Evolutionary conservation across 2,113 vertebrate genomes (phyloP).

Genomic region (Channa argus): DNA sequence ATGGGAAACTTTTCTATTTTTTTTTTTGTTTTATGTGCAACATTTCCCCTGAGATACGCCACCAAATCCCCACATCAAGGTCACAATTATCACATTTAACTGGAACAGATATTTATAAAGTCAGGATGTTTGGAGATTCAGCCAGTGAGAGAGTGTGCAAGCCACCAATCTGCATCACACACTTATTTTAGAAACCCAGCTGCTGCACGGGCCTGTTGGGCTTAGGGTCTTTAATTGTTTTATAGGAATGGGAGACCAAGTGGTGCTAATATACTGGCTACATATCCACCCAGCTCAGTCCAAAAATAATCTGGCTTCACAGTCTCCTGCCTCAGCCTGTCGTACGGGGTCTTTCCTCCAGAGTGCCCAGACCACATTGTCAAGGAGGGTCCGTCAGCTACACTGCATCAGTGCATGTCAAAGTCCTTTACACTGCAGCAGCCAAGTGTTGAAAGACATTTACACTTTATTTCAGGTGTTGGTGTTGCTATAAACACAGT

Average conservation of each 20-base stretch:
- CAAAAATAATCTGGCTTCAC: constrained; percentile 45
- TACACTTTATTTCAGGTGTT: no score
- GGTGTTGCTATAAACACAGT: no score
- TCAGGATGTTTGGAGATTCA: constrained; percentile 23
- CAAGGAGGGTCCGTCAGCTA: neutral
- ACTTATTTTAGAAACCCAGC: constrained; percentile 57
- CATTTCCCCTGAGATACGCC: constrained; percentile 1
- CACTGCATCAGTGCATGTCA: neutral
- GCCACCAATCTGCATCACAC: constrained; percentile 27
- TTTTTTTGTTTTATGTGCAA: neutral
- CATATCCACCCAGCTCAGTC: constrained; percentile 2
- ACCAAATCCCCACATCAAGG: constrained; percentile 7
- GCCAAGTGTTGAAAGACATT: no score
- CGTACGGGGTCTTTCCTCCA: constrained; percentile 29
- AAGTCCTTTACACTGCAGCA: neutral
- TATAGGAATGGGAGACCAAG: constrained; percentile 50
- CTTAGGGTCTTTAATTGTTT: constrained; percentile 49
- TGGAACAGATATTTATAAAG: constrained; percentile 42
- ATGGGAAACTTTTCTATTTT: constrained; percentile 10
- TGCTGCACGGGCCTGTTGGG: constrained; percentile 30
- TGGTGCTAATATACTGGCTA: constrained; percentile 33
- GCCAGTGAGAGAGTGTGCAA: neutral
- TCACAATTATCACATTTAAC: constrained; percentile 42
- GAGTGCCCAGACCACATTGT: constrained; percentile 53
- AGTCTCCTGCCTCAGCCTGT: constrained; percentile 57